These are phyloP conservation scores for Leptodirus hochenwartii DNA, from an alignment of 2,888 invertebrate genomes.

Conservation along the genomic window DNA sequence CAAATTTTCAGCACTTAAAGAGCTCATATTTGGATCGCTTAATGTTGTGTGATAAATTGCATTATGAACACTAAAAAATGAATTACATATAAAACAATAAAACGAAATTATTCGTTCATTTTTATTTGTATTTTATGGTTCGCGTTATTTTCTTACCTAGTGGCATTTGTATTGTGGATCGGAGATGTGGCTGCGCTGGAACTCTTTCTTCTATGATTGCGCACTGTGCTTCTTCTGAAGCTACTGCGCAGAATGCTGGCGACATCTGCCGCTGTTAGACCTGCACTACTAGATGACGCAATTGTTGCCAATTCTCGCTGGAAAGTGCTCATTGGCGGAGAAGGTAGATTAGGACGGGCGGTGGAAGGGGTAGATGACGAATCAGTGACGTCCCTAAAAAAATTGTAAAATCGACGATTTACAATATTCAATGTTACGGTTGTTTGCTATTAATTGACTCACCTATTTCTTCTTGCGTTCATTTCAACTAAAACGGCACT, in stretches of 20 bases:
- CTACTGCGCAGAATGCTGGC: conserved; percentile 37
- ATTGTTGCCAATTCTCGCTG: conserved; percentile 12
- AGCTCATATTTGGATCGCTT: conserved; percentile 17
- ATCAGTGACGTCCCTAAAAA: too few relatives aligned
- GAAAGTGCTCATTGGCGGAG: too few relatives aligned
- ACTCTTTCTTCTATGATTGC: conserved; percentile 13
- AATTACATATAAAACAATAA: background rate
- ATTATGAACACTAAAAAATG: background rate
- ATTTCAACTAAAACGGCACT: conserved; percentile 42
- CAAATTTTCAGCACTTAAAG: conserved; percentile 37
- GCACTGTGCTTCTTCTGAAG: conserved; percentile 29
- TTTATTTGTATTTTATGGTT: background rate
- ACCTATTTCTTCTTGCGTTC: too few relatives aligned
- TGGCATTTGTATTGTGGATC: background rate
- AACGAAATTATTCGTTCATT: background rate
- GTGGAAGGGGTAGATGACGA: too few relatives aligned
- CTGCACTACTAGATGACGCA: conserved; percentile 18
- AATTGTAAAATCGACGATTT: too few relatives aligned
- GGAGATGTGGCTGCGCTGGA: too few relatives aligned
- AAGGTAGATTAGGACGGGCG: too few relatives aligned
- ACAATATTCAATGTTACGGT: too few relatives aligned
- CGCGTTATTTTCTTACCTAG: background rate
- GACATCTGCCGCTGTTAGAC: conserved; percentile 36
- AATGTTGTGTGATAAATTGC: background rate
- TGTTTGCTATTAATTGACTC: too few relatives aligned